phyloP scores from a whole-genome alignment of 1,140 invertebrate species.

The Meloidogyne hapla region DNA sequence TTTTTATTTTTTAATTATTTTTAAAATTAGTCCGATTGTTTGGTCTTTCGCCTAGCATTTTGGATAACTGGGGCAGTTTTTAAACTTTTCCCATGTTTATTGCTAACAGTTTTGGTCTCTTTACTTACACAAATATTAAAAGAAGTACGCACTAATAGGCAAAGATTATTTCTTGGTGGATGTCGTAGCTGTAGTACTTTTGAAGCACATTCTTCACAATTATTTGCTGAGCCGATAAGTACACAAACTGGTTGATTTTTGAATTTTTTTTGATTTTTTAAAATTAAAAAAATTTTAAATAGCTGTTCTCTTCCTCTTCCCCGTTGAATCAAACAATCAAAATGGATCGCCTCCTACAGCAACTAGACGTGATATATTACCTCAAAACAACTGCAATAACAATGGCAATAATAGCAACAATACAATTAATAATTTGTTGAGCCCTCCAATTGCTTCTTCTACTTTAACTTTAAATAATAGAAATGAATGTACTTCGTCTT shows the following conservation, averaged over 20 bases:
- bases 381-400: background rate
- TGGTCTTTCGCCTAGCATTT: conserved; percentile 61
- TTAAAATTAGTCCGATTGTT: conserved; percentile 30
- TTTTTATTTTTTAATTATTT: background rate
- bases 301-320: background rate
- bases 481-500: background rate
- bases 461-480: conserved; percentile 8
- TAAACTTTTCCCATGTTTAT: conserved; percentile 57
- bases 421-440: background rate
- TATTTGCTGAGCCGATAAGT: background rate
- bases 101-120: conserved; percentile 55
- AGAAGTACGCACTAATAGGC: conserved; percentile 52
- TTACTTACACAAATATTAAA: conserved; percentile 57
- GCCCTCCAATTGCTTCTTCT: conserved; percentile 6
- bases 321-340: background rate
- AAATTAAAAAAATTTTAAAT: background rate
- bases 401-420: background rate
- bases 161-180: conserved; percentile 37
- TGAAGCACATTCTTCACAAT: background rate
- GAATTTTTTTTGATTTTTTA: too few species aligned
- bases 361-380: background rate
- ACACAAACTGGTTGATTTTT: background rate
- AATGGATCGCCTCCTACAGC: background rate
- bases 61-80: conserved; percentile 63
- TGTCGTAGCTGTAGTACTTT: background rate